These are phyloP conservation scores for Tenthredo distinguenda DNA, from an alignment of 2,888 invertebrate species.

Conservation along the genomic window DNA sequence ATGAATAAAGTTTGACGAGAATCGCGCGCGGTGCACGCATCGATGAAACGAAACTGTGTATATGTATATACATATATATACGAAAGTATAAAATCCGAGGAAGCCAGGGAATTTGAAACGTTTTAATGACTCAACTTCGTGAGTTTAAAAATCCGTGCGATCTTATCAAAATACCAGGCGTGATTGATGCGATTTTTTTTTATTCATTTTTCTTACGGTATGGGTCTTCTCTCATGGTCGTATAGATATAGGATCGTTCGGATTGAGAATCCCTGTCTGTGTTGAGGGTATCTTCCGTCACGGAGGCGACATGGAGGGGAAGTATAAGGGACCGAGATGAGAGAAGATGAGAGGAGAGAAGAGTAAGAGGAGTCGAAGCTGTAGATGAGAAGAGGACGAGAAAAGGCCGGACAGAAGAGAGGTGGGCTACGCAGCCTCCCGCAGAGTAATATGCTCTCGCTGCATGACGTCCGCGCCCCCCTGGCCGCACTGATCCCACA, in stretches of 20 bases:
- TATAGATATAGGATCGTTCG: neutral
- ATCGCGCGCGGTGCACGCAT: neutral
- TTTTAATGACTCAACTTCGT: slow-evolving; percentile 46
- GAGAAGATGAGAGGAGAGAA: neutral
- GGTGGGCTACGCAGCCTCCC: slow-evolving; percentile 68
- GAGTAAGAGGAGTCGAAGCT: neutral
- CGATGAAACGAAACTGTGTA: neutral
- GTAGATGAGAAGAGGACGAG: slow-evolving; percentile 20
- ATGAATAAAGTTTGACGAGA: neutral
- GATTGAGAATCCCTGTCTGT: slow-evolving; percentile 47
- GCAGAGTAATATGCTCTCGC: slow-evolving; percentile 75
- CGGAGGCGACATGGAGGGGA: slow-evolving; percentile 16
- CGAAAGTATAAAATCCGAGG: slow-evolving; percentile 12
- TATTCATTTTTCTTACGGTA: neutral
- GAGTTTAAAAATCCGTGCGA: slow-evolving; percentile 22
- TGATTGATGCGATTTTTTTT: slow-evolving; percentile 49
- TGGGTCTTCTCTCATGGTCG: neutral
- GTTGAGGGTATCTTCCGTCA: slow-evolving; percentile 51
- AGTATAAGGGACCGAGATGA: neutral
- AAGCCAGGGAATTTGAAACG: slow-evolving; percentile 36
- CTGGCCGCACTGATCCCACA: slow-evolving; percentile 46
- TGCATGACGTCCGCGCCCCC: slow-evolving; percentile 69
- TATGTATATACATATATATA: neutral
- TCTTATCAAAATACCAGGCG: slow-evolving; percentile 47
- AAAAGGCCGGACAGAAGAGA: slow-evolving; percentile 56